Base-by-base conservation (phyloP, 2,113 vertebrate genomes). In the Odontophorus gujanensis region DNA sequence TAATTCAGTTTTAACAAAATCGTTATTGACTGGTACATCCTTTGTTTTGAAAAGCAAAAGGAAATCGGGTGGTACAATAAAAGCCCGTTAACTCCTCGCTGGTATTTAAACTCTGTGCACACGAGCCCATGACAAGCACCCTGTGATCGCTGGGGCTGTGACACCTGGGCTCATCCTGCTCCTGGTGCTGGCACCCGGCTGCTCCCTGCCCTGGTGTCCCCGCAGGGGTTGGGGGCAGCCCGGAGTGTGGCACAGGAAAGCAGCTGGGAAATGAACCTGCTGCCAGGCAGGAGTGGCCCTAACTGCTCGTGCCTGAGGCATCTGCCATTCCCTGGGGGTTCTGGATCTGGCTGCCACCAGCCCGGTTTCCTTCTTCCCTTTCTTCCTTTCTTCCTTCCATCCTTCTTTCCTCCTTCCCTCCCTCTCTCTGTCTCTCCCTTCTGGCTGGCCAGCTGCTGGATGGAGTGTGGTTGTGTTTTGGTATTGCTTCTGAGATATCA, bases 1-100 rank as follows among this genome's bases (percentile, higher is more conserved):
- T 97, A 97, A 98, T 97, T 97, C 97, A 98, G 97, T 97, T 28
- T 89, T 97, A 91, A 96, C 42, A 96, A 97, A 98, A 97, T 97
- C 95, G 92, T 95, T 94, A 96, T 96, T 93, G 92, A 97, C 97
- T 96, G 97, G 95, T 94, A 75, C 90, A 86, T 92, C 84, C 82
- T 96, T 96, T 95, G 86, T 94, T 96, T 86, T 76, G 92, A 94
- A 96, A 96, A 96, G 78, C 81, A 87, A 53, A 89, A 36, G 24
- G 68, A 85, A 85, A 61, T n/a, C 26, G 61, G 92, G 83, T 11
- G 57, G 43, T 30, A 38, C 3, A 2, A 57, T 59, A 59, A 75
- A 82, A 50, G 42, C 40, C 11, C 47, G 78, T 65, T 3, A 90
- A 85, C 86, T 96, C 87, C 81, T 96, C 73, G 67, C 68, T 17